Conservation (phyloP, 2,113 vertebrate genomes). For the Cephalopholis sonnerati region DNA sequence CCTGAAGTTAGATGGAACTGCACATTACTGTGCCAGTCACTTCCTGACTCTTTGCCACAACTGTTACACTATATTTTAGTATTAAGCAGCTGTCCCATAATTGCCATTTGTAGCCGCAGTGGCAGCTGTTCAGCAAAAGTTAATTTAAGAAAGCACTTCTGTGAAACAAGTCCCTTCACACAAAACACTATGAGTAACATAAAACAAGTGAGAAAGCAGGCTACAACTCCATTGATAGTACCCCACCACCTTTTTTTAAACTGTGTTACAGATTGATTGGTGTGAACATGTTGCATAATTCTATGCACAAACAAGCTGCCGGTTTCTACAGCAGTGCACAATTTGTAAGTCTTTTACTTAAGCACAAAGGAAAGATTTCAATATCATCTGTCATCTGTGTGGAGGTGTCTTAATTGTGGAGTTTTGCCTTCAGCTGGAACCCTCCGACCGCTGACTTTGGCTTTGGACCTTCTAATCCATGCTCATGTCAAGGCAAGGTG, state of each 20-base stretch:
- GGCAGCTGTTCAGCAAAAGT: background rate
- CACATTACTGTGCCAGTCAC: background rate
- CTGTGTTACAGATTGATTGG: background rate
- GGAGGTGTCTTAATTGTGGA: background rate
- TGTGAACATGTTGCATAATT: background rate
- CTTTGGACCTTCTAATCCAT: background rate
- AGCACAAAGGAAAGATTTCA: background rate
- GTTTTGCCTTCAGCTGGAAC: background rate
- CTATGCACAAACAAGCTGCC: background rate
- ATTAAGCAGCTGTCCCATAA: background rate
- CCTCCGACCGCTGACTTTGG: conserved; percentile 13
- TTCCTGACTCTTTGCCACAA: background rate
- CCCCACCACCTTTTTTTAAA: background rate
- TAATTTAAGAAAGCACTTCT: background rate
- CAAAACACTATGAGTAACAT: background rate
- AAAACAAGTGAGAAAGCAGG: background rate
- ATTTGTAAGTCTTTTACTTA: background rate
- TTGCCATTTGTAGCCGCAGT: background rate
- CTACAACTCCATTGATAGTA: background rate
- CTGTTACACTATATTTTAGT: background rate
- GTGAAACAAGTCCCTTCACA: background rate
- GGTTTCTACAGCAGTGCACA: no score
- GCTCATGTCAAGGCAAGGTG: background rate
- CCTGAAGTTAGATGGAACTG: background rate
- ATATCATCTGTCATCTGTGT: background rate